Conservation (phyloP, 2,888 invertebrate genomes). For the Arctia plantaginis region DNA sequence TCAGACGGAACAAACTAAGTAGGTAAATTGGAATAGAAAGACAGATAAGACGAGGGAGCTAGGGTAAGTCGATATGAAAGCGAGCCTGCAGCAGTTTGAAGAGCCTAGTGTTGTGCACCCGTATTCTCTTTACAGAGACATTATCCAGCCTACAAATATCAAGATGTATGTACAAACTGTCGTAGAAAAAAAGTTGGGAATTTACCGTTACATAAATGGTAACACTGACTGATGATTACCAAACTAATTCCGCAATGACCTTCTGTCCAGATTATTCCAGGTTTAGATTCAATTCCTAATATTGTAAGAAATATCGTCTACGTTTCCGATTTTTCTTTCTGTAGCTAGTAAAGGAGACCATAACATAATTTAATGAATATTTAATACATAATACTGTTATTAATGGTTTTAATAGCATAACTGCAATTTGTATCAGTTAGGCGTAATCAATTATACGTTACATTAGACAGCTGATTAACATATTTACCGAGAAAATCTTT, state of each 20-base stretch:
- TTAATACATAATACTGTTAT: constrained; percentile 16
- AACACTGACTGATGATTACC: not conserved
- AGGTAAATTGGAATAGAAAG: too few relatives aligned
- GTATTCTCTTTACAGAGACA: too few relatives aligned
- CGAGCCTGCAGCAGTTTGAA: too few relatives aligned
- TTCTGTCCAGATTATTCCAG: not conserved
- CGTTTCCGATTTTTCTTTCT: not conserved
- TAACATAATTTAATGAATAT: constrained; percentile 24
- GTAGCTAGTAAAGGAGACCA: not conserved
- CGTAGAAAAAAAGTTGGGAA: not conserved
- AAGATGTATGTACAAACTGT: not conserved
- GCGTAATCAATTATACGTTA: constrained; percentile 5
- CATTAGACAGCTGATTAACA: not conserved
- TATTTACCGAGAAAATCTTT: constrained; percentile 2
- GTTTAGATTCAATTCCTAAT: not conserved
- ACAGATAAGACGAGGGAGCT: too few relatives aligned
- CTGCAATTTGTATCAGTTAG: constrained; percentile 31
- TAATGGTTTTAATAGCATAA: constrained; percentile 35
- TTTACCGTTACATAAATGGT: not conserved
- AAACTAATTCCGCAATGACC: not conserved
- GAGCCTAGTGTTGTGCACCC: too few relatives aligned
- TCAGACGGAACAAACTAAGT: too few relatives aligned
- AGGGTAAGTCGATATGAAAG: too few relatives aligned
- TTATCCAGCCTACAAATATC: not conserved
- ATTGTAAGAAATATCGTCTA: not conserved